Evolutionary conservation across 2,888 invertebrate genomes (phyloP).

Genomic region (Dolichopus griseipennis): DNA sequence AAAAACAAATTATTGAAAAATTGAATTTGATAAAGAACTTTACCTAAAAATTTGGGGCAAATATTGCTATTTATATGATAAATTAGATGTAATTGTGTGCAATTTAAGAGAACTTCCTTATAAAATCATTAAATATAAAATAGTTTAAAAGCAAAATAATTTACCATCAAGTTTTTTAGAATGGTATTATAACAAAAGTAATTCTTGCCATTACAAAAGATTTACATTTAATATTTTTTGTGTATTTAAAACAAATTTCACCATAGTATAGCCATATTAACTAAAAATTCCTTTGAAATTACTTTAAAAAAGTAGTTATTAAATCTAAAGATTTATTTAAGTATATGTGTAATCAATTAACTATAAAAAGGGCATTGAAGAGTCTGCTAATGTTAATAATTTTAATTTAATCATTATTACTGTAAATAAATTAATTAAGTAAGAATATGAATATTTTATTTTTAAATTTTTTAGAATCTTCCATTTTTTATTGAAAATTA

Average conservation of each 20-base stretch:
- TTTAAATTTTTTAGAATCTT: too few relatives aligned
- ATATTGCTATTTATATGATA: neutral
- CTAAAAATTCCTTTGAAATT: slow-evolving; percentile 1
- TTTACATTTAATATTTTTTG: too few relatives aligned
- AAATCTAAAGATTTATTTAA: neutral
- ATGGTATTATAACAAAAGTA: neutral
- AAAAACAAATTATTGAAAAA: too few relatives aligned
- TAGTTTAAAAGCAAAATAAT: slow-evolving; percentile 13
- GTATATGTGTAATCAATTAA: neutral
- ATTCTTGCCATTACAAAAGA: slow-evolving; percentile 18
- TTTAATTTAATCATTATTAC: neutral
- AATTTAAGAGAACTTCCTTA: neutral
- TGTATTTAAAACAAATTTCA: neutral
- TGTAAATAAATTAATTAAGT: neutral
- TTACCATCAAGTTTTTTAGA: neutral
- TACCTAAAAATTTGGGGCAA: slow-evolving; percentile 15
- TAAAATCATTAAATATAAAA: neutral
- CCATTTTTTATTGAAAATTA: too few relatives aligned
- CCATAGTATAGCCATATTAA: slow-evolving; percentile 11
- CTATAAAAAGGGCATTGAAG: slow-evolving; percentile 5
- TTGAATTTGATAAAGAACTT: slow-evolving; percentile 8
- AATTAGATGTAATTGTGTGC: neutral
- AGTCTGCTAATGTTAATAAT: slow-evolving; percentile 4
- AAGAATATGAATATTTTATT: too few relatives aligned
- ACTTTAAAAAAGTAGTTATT: neutral